These are phyloP conservation scores for Carlito syrichta DNA, from an alignment of 2,113 vertebrate genomes.

Conservation along the genomic window DNA sequence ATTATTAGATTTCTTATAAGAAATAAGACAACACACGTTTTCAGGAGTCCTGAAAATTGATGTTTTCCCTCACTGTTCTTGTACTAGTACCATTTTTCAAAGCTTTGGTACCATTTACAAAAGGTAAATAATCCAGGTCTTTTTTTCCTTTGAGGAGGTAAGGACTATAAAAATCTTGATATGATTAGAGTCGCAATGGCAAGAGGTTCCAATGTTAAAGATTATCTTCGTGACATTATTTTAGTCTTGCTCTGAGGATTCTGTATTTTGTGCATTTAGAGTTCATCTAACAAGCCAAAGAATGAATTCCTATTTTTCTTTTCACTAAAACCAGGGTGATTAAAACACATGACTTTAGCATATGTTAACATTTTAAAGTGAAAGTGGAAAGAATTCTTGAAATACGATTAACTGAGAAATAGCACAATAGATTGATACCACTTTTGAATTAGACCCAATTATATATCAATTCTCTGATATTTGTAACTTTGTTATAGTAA, in stretches of 20 bases:
- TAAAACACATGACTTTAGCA: not conserved
- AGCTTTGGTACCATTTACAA: conserved; percentile 41
- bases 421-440: not conserved
- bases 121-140: conserved; percentile 63
- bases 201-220: conserved; percentile 40
- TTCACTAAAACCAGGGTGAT: not conserved
- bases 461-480: not conserved
- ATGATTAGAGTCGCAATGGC: not conserved
- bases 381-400: not conserved
- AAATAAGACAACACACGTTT: not conserved
- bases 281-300: conserved; percentile 49
- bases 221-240: conserved; percentile 47
- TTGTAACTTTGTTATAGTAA: not conserved
- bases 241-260: conserved; percentile 44
- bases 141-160: not conserved
- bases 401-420: not conserved
- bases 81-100: conserved; percentile 50
- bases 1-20: not conserved
- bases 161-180: not conserved
- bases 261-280: conserved; percentile 30
- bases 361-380: not conserved
- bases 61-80: not conserved
- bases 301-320: not conserved
- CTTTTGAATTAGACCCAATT: not conserved
- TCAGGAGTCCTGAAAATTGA: not conserved